Evolutionary conservation across 2,113 vertebrate genomes (phyloP).

Genomic region (Kryptolebias marmoratus): DNA sequence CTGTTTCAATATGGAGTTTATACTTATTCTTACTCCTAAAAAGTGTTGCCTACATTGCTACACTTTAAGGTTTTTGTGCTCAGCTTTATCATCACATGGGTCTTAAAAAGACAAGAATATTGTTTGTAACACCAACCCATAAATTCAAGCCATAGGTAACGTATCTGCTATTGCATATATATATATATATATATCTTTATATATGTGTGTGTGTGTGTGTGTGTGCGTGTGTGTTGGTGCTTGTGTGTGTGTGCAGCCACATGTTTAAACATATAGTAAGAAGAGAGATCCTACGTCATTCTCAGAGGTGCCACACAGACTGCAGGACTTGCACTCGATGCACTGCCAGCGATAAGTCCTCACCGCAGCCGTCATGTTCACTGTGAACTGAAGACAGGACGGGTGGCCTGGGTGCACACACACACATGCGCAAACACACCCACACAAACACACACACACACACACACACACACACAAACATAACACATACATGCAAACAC

Average conservation of each 20-base stretch:
- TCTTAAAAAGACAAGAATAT: too few species aligned
- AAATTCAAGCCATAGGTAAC: too few species aligned
- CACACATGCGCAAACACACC: conserved; percentile 47
- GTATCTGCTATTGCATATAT: too few species aligned
- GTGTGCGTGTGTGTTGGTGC: conserved; percentile 13
- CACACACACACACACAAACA: conserved; percentile 36
- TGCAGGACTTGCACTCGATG: conserved; percentile 90
- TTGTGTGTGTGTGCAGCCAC: conserved; percentile 41
- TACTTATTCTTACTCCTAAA: too few species aligned
- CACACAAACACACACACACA: conserved; percentile 32
- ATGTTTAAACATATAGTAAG: conserved; percentile 39
- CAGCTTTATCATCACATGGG: too few species aligned
- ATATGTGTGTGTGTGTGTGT: background rate
- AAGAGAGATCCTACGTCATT: conserved; percentile 86
- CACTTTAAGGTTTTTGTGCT: too few species aligned
- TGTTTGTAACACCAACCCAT: too few species aligned
- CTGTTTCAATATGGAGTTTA: too few species aligned
- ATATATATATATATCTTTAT: background rate
- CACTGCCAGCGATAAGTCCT: conserved; percentile 84
- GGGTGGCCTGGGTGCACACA: conserved; percentile 86
- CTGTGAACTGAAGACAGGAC: conserved; percentile 94
- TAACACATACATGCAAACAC: conserved; percentile 34
- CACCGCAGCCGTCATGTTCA: conserved; percentile 94
- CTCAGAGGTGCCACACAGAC: conserved; percentile 93
- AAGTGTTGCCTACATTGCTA: too few species aligned